A percentile compares a stretch with the other conserved stretches of the same genome.
Evolutionary conservation across 2,888 invertebrate species (phyloP).

Genomic region (Steinernema carpocapsae): DNA sequence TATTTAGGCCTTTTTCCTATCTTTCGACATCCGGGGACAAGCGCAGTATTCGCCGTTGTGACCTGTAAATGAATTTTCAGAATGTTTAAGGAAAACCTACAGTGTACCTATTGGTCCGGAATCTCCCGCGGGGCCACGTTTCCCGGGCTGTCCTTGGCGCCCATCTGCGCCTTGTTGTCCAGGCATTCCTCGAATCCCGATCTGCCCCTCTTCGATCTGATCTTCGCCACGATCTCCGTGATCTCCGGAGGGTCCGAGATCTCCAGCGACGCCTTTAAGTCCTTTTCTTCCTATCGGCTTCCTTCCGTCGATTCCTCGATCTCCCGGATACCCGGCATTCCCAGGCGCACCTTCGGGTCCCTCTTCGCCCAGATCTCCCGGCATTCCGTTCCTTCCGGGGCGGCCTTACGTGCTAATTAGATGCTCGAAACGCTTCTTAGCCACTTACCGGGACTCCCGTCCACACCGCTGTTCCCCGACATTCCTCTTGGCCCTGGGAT

Average conservation of each 20-base stretch:
- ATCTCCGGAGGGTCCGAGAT: not conserved
- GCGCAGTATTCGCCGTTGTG: constrained; percentile 3
- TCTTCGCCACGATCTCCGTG: not conserved
- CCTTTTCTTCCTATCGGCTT: not conserved
- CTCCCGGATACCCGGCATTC: not conserved
- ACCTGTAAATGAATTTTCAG: not conserved
- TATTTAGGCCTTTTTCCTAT: not conserved
- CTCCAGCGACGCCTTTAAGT: not conserved
- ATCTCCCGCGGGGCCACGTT: not conserved
- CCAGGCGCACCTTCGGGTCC: not conserved
- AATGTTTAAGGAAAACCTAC: not conserved
- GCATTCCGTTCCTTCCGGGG: not conserved
- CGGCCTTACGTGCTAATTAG: not conserved
- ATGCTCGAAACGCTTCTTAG: no score
- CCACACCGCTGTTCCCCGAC: not conserved
- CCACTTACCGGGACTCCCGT: not conserved
- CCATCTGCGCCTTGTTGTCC: not conserved
- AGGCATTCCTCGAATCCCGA: not conserved
- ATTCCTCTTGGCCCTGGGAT: constrained; percentile 1
- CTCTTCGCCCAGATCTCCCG: constrained; percentile 5
- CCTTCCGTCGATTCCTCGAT: not conserved
- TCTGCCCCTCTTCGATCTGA: not conserved
- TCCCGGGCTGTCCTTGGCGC: not conserved
- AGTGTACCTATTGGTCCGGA: not conserved
- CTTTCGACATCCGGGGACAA: not conserved